Evolutionary conservation across 1,140 invertebrate genomes (phyloP).

Genomic region (Hirudo medicinalis): DNA sequence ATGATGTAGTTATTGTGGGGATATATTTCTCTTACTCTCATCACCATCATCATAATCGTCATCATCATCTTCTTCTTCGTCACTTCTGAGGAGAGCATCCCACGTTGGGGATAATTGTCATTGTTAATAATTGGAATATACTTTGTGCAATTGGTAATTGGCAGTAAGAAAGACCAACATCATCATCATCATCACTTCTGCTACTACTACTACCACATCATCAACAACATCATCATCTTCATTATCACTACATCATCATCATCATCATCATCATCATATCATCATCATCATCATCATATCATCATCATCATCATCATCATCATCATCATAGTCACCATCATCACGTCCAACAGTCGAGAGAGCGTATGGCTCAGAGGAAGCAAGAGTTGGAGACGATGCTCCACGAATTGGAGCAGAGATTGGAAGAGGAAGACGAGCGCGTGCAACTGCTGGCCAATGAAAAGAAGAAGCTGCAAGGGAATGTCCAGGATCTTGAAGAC

Average conservation of each 20-base stretch:
- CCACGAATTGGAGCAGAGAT: constrained; percentile 81
- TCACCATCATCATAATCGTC: neutral
- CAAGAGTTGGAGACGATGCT: constrained; percentile 91
- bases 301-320: neutral
- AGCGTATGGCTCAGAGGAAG: constrained; percentile 57
- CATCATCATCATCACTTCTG: too few species aligned
- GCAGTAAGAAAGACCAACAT: neutral
- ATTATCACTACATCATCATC: neutral
- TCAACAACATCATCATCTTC: neutral
- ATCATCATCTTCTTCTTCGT: neutral
- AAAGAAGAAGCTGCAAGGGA: constrained; percentile 82
- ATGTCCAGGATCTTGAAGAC: constrained; percentile 56
- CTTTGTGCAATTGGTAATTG: neutral
- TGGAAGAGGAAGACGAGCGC: constrained; percentile 92
- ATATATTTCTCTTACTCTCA: neutral
- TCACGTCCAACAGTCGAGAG: constrained; percentile 26
- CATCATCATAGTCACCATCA: neutral
- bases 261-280: neutral
- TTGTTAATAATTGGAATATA: neutral
- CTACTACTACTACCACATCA: too few species aligned
- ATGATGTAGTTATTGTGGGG: neutral
- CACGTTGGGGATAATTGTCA: neutral
- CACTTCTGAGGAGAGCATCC: neutral
- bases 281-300: neutral
- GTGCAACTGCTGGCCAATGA: constrained; percentile 63